A percentile compares a stretch with the other conserved stretches of the same genome.
Conservation (phyloP, 2,797 vertebrate species). For the Gallinago solitaria region DNA sequence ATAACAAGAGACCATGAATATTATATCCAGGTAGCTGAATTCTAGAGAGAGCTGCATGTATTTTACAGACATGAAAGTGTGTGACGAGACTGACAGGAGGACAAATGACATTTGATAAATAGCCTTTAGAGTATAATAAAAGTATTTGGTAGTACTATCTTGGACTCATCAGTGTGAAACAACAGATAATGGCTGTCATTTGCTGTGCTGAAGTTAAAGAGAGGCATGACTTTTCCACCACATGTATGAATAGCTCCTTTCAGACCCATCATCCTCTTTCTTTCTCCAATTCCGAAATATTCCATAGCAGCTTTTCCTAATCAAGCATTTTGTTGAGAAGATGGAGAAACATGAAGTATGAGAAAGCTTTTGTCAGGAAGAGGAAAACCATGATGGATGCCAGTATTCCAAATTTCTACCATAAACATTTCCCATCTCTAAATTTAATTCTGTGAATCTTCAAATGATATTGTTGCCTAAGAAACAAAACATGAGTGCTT, state of each 20-base stretch:
- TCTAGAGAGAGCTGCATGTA: not conserved
- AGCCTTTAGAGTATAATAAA: not conserved
- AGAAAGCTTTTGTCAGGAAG: conserved; percentile 43
- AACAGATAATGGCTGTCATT: not conserved
- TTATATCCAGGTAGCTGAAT: not conserved
- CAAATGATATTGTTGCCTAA: conserved; percentile 47
- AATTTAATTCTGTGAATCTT: conserved; percentile 22
- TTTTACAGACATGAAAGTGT: not conserved
- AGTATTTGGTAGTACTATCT: not conserved
- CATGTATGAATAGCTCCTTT: conserved; percentile 53
- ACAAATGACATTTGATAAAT: not conserved
- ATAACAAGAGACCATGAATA: not conserved
- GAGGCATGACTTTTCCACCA: not conserved
- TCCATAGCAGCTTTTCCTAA: conserved; percentile 20
- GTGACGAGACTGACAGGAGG: not conserved
- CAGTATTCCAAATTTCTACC: conserved; percentile 30
- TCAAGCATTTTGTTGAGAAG: conserved; percentile 27
- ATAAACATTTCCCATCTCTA: conserved; percentile 49
- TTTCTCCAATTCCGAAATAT: not conserved
- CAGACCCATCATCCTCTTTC: not conserved
- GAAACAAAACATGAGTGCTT: conserved; percentile 62
- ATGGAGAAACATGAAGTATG: conserved; percentile 20
- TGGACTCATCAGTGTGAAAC: not conserved
- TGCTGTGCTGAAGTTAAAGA: not conserved
- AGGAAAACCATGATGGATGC: conserved; percentile 29